These are phyloP conservation scores for Enteromius paludinosus DNA, from an alignment of 2,797 vertebrate species.

Conservation along the genomic window DNA sequence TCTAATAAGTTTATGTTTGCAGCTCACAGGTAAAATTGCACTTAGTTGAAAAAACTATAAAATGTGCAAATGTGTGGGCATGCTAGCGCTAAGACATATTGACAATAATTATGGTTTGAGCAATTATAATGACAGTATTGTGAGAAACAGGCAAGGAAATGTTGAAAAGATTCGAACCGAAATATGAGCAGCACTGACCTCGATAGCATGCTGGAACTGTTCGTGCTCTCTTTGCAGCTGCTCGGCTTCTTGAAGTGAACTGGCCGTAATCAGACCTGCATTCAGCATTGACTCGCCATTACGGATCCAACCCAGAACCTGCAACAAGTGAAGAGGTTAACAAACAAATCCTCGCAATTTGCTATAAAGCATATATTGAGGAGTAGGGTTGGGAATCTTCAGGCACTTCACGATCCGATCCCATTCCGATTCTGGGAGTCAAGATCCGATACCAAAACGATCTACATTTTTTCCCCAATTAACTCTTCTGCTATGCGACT, in stretches of 20 bases:
- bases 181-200: constrained; percentile 77
- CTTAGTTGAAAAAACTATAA: neutral
- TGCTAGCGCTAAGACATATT: neutral
- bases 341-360: constrained; percentile 6
- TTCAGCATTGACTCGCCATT: constrained; percentile 99
- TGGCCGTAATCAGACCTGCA: constrained; percentile 94
- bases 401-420: too few species aligned
- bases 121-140: neutral
- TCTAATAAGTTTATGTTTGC: neutral
- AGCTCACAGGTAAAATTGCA: neutral
- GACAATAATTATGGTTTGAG: constrained; percentile 9
- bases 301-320: constrained; percentile 98
- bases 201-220: constrained; percentile 98
- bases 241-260: constrained; percentile 95
- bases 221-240: constrained; percentile 97
- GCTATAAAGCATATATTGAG: neutral
- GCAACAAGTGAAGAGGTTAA: constrained; percentile 7
- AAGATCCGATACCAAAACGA: too few species aligned
- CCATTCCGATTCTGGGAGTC: too few species aligned
- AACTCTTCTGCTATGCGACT: too few species aligned
- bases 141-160: neutral
- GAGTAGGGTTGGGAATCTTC: too few species aligned
- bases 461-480: too few species aligned
- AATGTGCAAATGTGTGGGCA: neutral
- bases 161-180: neutral